Base-by-base conservation (phyloP, 2,113 vertebrate species). In the Nesoenas mayeri region DNA sequence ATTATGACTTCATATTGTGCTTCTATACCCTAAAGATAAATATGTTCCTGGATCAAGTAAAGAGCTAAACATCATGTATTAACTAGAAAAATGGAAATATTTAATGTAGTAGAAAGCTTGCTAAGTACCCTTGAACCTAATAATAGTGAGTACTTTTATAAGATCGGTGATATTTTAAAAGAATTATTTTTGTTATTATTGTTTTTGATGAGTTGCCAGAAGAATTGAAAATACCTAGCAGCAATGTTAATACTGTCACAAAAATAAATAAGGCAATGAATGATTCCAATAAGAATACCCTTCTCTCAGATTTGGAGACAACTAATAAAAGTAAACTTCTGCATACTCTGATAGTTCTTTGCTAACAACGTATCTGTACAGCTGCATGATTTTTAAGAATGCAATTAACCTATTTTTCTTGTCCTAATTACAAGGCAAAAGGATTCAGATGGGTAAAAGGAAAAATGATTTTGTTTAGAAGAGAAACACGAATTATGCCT, bases 341-440 rank as follows among this genome's bases (percentile, higher is more conserved):
- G 24, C 31, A 25, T 21, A 74, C 38, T 77, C 29, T 47, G 48
- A 51, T 71, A 58, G 26, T 75, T 64, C 28, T 29, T 77, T 65
- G 21, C 48, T 86, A 90, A 53, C 60, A 29, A 57, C 40, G 22
- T 74, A 67, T 79, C 72, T 89, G 21, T 15, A 80, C 28, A 70
- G 40, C 54, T 80, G 9, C 25, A 47, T 57, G 89, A 85, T 69
- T 48, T 71, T 84, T 65, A 67, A 70, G 64, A 91, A 94, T 61
- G 69, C 36, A 95, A 85, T 80, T 79, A 87, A 93, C 90, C 81
- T 90, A 47, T 67, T 96, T 93, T 87, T 75, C 40, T 53, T 69
- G 28, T 75, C 70, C 58, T 89, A 85, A 96, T 79, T 87, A 88
- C 50, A 92, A 67, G 61, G 53, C 34, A 64, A 88, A 91, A 87